A percentile compares a stretch with the other conserved stretches of the same genome.
phyloP scores from a whole-genome alignment of 2,113 vertebrate species.

The Lophius piscatorius region DNA sequence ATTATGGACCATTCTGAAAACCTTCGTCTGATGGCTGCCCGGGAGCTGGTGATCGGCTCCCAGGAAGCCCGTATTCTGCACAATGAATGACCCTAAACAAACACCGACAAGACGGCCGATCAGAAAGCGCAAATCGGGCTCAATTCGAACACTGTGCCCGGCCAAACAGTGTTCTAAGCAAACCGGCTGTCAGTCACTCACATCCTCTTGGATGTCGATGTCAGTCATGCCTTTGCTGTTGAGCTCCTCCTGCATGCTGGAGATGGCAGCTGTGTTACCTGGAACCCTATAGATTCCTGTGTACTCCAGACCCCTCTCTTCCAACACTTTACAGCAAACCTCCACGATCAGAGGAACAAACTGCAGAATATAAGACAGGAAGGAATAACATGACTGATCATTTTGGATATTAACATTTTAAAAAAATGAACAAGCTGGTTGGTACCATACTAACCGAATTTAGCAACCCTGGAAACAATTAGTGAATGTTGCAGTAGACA shows the following conservation, averaged over 20 bases:
- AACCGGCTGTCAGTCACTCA: conserved; percentile 57
- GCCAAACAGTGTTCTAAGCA: background rate
- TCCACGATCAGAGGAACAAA: conserved; percentile 98
- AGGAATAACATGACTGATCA: background rate
- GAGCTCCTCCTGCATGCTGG: conserved; percentile 98
- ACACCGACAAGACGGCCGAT: too few species aligned
- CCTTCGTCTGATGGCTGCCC: too few species aligned
- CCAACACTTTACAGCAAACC: conserved; percentile 96
- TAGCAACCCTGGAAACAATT: too few species aligned
- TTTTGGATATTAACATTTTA: too few species aligned
- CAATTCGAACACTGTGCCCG: too few species aligned
- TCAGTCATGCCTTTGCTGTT: conserved; percentile 92
- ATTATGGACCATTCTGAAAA: too few species aligned
- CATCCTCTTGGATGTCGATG: conserved; percentile 89
- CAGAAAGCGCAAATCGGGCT: too few species aligned
- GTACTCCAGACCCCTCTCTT: conserved; percentile 96
- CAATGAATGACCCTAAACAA: too few species aligned
- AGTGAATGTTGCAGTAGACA: background rate
- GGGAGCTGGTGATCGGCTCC: too few species aligned
- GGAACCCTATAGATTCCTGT: conserved; percentile 98
- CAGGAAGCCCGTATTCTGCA: too few species aligned
- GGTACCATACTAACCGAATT: too few species aligned
- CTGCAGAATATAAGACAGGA: conserved; percentile 71
- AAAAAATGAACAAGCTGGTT: too few species aligned
- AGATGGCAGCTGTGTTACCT: conserved; percentile 97